A percentile compares a stretch with the other conserved stretches of the same genome.
Evolutionary conservation across 1,140 invertebrate species (phyloP).

Genomic region (Lysiphlebus fabarum): DNA sequence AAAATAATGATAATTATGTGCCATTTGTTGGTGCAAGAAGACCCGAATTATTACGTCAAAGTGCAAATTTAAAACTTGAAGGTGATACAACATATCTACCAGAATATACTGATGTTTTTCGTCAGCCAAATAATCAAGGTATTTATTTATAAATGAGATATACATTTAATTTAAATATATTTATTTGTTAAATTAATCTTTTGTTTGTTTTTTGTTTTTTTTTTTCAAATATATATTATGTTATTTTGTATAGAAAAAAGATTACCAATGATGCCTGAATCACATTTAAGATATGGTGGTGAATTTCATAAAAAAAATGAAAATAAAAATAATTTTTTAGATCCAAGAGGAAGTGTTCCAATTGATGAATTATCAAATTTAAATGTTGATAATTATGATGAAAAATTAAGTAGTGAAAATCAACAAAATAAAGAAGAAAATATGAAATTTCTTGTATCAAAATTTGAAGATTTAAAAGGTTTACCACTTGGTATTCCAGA

Average conservation of each 20-base stretch:
- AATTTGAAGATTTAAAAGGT: constrained; percentile 44
- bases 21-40: constrained; percentile 47
- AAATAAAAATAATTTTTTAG: constrained; percentile 34
- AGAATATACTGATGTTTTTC: constrained; percentile 51
- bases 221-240: not conserved
- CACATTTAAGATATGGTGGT: constrained; percentile 37
- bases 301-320: constrained; percentile 41
- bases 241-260: constrained; percentile 32
- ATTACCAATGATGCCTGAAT: constrained; percentile 35
- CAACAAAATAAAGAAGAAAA: constrained; percentile 39
- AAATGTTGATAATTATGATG: constrained; percentile 4
- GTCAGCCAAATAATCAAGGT: constrained; percentile 35
- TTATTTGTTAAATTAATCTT: constrained; percentile 7
- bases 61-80: constrained; percentile 48
- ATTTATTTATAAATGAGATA: not conserved
- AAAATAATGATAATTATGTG: constrained; percentile 56
- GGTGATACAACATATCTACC: constrained; percentile 47
- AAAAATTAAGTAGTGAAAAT: constrained; percentile 9
- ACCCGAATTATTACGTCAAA: constrained; percentile 46
- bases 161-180: constrained; percentile 7
- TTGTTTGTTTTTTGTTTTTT: constrained; percentile 6
- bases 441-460: constrained; percentile 44
- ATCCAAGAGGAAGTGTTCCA: constrained; percentile 36
- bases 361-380: constrained; percentile 21
- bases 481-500: constrained; percentile 46